phyloP scores from a whole-genome alignment of 1,140 invertebrate species.

The Leptinotarsa undecemlineata region DNA sequence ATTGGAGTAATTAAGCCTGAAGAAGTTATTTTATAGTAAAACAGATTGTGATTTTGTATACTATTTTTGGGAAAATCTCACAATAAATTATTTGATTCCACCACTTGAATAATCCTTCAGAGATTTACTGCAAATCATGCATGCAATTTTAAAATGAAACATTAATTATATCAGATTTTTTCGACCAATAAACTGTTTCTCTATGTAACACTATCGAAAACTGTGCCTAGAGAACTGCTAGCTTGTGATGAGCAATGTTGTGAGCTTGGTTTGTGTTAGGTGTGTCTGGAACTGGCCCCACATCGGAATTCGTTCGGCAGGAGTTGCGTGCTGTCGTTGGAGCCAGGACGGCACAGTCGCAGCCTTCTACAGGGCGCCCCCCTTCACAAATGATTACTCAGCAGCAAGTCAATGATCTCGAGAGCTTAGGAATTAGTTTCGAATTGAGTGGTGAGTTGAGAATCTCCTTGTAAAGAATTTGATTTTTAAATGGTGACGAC shows the following conservation, averaged over 20 bases:
- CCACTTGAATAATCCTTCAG: too few relatives aligned
- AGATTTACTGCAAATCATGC: constrained; percentile 4
- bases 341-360: constrained; percentile 68
- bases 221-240: constrained; percentile 18
- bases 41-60: too few relatives aligned
- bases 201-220: background rate
- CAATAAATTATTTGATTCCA: too few relatives aligned
- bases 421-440: constrained; percentile 69
- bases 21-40: too few relatives aligned
- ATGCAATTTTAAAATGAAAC: constrained; percentile 8
- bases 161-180: constrained; percentile 2
- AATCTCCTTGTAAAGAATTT: background rate
- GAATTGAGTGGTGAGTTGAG: constrained; percentile 67
- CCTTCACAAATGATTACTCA: constrained; percentile 42
- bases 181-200: background rate
- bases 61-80: too few relatives aligned
- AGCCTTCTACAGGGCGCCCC: constrained; percentile 45
- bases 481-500: too few relatives aligned
- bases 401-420: constrained; percentile 61
- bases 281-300: constrained; percentile 54
- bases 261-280: constrained; percentile 40
- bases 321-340: constrained; percentile 85
- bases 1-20: too few relatives aligned
- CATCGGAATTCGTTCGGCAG: constrained; percentile 85
- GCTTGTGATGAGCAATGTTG: constrained; percentile 29